Conservation (phyloP, 2,888 invertebrate species). For the Frankliniella intonsa region DNA sequence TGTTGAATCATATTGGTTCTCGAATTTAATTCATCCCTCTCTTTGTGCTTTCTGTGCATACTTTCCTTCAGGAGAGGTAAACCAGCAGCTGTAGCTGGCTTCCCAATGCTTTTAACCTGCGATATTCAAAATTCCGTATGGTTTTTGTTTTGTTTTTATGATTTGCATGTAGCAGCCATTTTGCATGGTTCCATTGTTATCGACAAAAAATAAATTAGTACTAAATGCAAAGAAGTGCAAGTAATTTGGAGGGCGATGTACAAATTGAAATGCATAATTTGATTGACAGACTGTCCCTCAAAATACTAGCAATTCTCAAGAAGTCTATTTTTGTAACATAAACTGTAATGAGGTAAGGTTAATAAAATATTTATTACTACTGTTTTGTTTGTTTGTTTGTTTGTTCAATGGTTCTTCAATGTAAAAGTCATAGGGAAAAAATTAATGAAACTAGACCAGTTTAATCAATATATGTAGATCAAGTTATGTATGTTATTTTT, state of each 20-base stretch:
- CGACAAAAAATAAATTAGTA: conserved; percentile 1
- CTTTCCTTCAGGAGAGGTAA: conserved; percentile 8
- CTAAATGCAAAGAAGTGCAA: conserved; percentile 11
- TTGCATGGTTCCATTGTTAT: conserved; percentile 23
- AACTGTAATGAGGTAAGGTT: conserved; percentile 25
- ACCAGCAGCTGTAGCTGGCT: neutral
- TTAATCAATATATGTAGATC: neutral
- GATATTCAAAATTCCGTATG: conserved; percentile 14
- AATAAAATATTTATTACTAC: conserved; percentile 26
- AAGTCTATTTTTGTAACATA: conserved; percentile 21
- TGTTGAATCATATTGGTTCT: conserved; percentile 27
- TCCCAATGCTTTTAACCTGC: conserved; percentile 4
- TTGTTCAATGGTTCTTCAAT: neutral
- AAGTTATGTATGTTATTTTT: too few species aligned
- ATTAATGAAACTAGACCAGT: neutral
- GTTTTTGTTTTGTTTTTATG: conserved; percentile 21
- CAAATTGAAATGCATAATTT: conserved; percentile 14
- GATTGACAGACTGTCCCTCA: conserved; percentile 2
- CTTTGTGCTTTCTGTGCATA: conserved; percentile 23
- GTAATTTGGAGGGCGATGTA: neutral
- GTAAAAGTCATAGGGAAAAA: too few species aligned
- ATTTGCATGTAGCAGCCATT: conserved; percentile 24
- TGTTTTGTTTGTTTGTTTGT: conserved; percentile 17
- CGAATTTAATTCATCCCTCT: conserved; percentile 1
- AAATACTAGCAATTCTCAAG: neutral